phyloP scores from a whole-genome alignment of 2,797 vertebrate genomes.

The Poecilia wingei region DNA sequence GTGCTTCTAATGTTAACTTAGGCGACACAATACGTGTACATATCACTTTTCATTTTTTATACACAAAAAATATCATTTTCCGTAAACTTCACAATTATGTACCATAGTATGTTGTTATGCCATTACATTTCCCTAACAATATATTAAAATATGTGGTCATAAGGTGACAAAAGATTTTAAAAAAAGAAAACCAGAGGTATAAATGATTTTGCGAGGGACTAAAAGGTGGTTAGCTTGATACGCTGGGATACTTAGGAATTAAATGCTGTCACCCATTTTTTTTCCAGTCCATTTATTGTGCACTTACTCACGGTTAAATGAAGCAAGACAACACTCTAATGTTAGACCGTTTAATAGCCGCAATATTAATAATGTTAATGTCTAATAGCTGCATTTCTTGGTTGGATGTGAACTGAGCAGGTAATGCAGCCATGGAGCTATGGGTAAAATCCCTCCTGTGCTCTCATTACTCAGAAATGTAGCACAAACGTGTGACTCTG shows the following conservation, averaged over 20 bases:
- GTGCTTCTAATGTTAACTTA: not conserved
- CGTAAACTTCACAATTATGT: not conserved
- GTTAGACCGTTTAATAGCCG: slow-evolving; percentile 5
- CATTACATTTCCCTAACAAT: not conserved
- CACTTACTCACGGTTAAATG: slow-evolving; percentile 11
- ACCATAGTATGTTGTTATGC: not conserved
- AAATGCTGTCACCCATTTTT: not conserved
- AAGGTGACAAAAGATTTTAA: not conserved
- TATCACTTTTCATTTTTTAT: not conserved
- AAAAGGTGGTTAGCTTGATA: slow-evolving; percentile 1
- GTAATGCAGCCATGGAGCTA: not conserved
- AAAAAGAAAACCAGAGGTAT: not conserved
- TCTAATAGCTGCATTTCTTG: slow-evolving; percentile 13
- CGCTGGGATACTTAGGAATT: not conserved
- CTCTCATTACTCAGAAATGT: slow-evolving; percentile 26
- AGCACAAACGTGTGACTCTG: slow-evolving; percentile 24
- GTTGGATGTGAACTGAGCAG: slow-evolving; percentile 15
- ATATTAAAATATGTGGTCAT: not conserved
- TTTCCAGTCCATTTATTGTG: slow-evolving; percentile 2
- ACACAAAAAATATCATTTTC: not conserved
- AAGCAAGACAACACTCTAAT: slow-evolving; percentile 13
- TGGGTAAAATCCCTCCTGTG: not conserved
- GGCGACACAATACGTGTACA: not conserved
- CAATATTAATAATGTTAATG: slow-evolving; percentile 1
- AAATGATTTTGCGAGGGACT: not conserved